phyloP scores from a whole-genome alignment of 1,140 invertebrate genomes.

The Papilio machaon region DNA sequence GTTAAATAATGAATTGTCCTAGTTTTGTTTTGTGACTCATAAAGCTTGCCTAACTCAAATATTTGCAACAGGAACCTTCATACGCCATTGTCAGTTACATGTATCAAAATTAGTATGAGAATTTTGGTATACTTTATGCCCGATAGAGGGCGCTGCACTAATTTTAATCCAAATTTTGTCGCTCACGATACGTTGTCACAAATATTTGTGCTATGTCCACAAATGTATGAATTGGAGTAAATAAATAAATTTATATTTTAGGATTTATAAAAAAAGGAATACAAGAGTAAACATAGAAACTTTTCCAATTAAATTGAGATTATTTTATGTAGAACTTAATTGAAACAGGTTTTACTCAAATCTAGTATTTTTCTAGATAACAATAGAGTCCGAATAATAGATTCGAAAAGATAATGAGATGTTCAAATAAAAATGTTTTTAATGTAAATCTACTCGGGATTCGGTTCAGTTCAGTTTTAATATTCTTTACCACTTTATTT shows the following conservation, averaged over 20 bases:
- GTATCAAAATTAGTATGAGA: no score
- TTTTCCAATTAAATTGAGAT: slow-evolving; percentile 12
- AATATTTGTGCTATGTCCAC: no score
- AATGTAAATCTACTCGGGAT: not conserved
- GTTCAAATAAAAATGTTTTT: not conserved
- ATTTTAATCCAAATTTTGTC: no score
- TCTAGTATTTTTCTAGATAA: not conserved
- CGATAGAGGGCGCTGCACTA: no score
- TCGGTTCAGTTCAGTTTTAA: not conserved
- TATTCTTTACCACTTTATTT: not conserved
- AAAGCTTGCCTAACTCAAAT: no score
- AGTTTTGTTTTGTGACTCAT: no score
- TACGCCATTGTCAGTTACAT: no score
- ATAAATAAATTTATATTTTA: not conserved
- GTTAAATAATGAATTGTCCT: no score
- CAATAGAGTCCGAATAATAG: not conserved
- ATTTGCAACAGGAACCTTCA: no score
- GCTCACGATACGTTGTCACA: no score
- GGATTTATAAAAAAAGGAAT: not conserved
- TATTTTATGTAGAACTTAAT: slow-evolving; percentile 3
- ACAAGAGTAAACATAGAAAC: not conserved
- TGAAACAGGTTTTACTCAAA: slow-evolving; percentile 20
- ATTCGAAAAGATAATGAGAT: slow-evolving; percentile 12
- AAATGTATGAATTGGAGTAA: no score
- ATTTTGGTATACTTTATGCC: no score